Conservation (phyloP, 2,888 invertebrate genomes). For the Scaptomyza cyrtandrae region DNA sequence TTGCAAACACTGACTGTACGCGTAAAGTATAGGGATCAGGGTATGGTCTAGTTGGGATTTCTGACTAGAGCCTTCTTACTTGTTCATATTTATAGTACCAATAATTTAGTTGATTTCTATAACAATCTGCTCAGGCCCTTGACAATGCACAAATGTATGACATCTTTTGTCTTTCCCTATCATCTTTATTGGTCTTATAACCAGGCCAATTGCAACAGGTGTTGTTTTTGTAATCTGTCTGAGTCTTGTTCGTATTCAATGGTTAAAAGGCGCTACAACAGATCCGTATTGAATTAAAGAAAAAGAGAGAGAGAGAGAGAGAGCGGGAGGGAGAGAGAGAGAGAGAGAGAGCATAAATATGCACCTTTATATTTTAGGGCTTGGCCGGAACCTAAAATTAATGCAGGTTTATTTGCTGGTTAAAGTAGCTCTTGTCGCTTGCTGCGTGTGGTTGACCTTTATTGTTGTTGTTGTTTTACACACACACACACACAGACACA, state of each 20-base stretch:
- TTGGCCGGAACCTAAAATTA: slow-evolving; percentile 68
- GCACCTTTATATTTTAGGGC: slow-evolving; percentile 43
- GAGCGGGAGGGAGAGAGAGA: neutral
- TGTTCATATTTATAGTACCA: no score
- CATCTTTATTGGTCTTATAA: slow-evolving; percentile 19
- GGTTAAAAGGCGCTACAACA: slow-evolving; percentile 49
- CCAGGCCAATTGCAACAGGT: slow-evolving; percentile 55
- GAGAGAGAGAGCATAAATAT: neutral
- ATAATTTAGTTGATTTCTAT: no score
- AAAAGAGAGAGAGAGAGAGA: neutral
- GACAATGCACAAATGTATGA: neutral
- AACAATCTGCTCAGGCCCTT: neutral
- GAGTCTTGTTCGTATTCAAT: slow-evolving; percentile 18
- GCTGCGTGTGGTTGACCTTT: slow-evolving; percentile 34
- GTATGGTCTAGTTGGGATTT: no score
- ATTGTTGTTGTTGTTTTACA: slow-evolving; percentile 14
- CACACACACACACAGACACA: neutral
- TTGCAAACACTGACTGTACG: no score
- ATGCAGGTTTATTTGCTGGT: slow-evolving; percentile 32
- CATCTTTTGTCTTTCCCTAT: slow-evolving; percentile 1
- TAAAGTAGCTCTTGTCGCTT: slow-evolving; percentile 10
- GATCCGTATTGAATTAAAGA: neutral
- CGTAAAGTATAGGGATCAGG: no score
- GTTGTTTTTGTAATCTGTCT: slow-evolving; percentile 25
- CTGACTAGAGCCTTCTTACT: no score